Base-by-base conservation (phyloP, 53 echinoderm and acorn worm genomes). In the Apostichopus leukothele region DNA sequence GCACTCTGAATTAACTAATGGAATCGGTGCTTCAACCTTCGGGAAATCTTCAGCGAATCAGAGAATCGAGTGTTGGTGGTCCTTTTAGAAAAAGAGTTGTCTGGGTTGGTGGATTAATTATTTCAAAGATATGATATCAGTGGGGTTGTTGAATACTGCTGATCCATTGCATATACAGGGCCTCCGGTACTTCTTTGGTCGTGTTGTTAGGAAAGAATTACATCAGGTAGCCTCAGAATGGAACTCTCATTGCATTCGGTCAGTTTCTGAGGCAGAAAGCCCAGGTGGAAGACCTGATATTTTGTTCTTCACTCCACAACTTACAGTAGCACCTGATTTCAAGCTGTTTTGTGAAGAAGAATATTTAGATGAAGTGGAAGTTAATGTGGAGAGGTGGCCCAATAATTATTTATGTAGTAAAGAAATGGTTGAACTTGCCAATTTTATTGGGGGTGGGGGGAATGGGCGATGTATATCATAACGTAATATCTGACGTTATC, bases 61-160 rank as follows among this genome's bases (percentile, higher is more conserved):
- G 67, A 76, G 88, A 39, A 88, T 76, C 50, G 77, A 88, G 74
- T 78, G 78, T 16, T 76, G 76, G 76, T 75, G 76, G 78, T 55
- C 60, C 26, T 60, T 84, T 63, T 63, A 63, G 60, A 60, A 84
- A 61, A 53, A 59, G n/a, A 6, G 9, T 6, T 83, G 16, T 55
- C 54, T 83, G 52, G 18, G 53, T 53, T 83, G 83, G 83, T 83
- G 52, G 53, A 59, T 51, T 18, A 83, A 59, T 18, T 83, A 16
- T n/a, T 83, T 83, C 53, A 83, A 83, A 23, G 53, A 83, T 51
- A 55, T 83, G 83, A 53, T 83, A 55, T 14, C 18, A 55, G 22
- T 83, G n/a, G 83, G 83, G 5, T 23, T 59, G 6, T 83, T 83
- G 16, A 83, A 83, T 16, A 83, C 7, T 16, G 83, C 83, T 6